phyloP scores from a whole-genome alignment of 2,113 vertebrate genomes.

The Emydura subglobosa region DNA sequence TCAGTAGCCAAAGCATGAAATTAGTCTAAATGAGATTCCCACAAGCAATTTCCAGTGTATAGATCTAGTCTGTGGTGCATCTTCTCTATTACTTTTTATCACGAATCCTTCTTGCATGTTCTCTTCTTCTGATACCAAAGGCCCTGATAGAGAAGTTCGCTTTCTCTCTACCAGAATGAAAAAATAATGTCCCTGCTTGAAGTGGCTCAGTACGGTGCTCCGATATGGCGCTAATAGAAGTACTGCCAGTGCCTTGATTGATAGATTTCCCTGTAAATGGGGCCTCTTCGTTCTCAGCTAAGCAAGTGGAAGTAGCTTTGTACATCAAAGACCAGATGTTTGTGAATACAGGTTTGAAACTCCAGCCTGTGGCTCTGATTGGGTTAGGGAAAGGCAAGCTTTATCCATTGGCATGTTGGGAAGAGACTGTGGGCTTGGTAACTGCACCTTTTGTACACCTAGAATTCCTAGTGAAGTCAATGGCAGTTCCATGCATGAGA shows the following conservation, averaged over 20 bases:
- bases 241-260: neutral
- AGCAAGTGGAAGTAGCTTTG: neutral
- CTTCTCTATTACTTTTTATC: constrained; percentile 3
- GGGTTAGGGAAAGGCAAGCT: neutral
- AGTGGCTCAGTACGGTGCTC: neutral
- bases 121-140: neutral
- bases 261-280: neutral
- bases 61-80: neutral
- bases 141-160: fast-evolving
- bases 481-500: neutral
- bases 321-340: neutral
- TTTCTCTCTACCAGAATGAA: neutral
- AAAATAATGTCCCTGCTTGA: constrained; percentile 10
- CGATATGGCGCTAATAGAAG: neutral
- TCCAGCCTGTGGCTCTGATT: neutral
- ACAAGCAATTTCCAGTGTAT: neutral
- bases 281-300: neutral
- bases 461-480: fast-evolving
- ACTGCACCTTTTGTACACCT: neutral
- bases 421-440: neutral
- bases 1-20: neutral
- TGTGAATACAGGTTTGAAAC: constrained; percentile 10
- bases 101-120: constrained; percentile 23
- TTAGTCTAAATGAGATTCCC: neutral
- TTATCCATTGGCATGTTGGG: neutral